Percentiles rank a stretch among this genome's conserved stretches.
These are phyloP conservation scores for Noctua janthe DNA, from an alignment of 2,888 invertebrate species.

Conservation along the genomic window DNA sequence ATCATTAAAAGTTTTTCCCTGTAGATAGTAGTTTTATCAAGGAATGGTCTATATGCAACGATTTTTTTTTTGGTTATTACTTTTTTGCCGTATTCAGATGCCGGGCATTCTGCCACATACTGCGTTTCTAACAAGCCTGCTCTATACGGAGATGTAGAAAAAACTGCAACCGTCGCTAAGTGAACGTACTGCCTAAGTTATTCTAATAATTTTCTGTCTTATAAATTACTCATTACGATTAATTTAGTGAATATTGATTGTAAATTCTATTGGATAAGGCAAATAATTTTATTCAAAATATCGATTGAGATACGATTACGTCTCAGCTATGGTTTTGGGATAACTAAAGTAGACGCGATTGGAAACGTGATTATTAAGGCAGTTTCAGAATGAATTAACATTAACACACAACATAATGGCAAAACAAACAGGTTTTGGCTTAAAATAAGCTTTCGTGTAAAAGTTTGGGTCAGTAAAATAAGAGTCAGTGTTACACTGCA, in stretches of 20 bases:
- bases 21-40: constrained; percentile 10
- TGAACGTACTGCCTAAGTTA: constrained; percentile 37
- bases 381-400: constrained; percentile 1
- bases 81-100: constrained; percentile 39
- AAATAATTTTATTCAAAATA: constrained; percentile 37
- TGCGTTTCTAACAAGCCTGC: constrained; percentile 24
- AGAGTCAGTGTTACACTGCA: constrained; percentile 28
- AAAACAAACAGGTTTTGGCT: not conserved
- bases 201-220: constrained; percentile 38
- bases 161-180: constrained; percentile 30
- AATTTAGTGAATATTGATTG: constrained; percentile 40
- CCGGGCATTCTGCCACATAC: constrained; percentile 23
- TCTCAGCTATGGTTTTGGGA: constrained; percentile 29
- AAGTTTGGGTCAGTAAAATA: not conserved
- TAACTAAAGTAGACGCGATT: constrained; percentile 17
- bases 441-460: not conserved
- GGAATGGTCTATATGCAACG: constrained; percentile 23
- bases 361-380: constrained; percentile 26
- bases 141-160: constrained; percentile 49
- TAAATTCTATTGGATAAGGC: constrained; percentile 25
- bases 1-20: not conserved
- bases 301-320: constrained; percentile 36
- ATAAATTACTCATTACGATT: constrained; percentile 38
- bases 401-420: not conserved
- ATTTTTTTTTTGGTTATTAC: constrained; percentile 47